phyloP scores from a whole-genome alignment of 2,113 vertebrate species.

The Burhinus oedicnemus region DNA sequence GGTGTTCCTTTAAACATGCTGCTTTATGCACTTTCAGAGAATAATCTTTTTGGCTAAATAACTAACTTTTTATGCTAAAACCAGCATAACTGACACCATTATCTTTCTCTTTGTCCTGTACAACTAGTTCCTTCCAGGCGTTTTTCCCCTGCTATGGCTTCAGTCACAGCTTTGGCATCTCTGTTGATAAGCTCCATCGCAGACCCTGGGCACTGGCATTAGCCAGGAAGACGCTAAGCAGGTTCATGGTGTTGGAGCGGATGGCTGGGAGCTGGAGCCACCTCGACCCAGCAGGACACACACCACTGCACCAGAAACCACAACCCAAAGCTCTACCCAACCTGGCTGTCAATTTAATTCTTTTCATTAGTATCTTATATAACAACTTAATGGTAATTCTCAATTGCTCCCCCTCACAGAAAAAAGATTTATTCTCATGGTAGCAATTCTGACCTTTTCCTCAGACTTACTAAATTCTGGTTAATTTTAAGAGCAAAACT shows the following conservation, averaged over 20 bases:
- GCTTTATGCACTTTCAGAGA: not conserved
- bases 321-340: not conserved
- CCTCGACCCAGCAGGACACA: not conserved
- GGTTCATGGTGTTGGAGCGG: rapidly evolving
- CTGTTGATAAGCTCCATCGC: not conserved
- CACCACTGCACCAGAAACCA: not conserved
- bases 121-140: not conserved
- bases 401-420: not conserved
- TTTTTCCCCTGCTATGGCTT: not conserved
- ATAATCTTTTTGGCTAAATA: not conserved
- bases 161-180: not conserved
- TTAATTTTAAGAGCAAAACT: not conserved
- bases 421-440: not conserved
- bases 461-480: not conserved
- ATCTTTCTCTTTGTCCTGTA: not conserved
- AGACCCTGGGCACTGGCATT: rapidly evolving
- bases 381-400: not conserved
- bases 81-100: not conserved
- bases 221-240: not conserved
- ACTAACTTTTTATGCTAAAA: not conserved
- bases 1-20: not conserved
- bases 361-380: not conserved
- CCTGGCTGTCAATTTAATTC: not conserved
- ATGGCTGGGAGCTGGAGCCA: not conserved
- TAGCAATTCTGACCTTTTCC: not conserved